A percentile compares a stretch with the other conserved stretches of the same genome.
phyloP scores from a whole-genome alignment of 2,888 invertebrate species.

The Buathra laborator region DNA sequence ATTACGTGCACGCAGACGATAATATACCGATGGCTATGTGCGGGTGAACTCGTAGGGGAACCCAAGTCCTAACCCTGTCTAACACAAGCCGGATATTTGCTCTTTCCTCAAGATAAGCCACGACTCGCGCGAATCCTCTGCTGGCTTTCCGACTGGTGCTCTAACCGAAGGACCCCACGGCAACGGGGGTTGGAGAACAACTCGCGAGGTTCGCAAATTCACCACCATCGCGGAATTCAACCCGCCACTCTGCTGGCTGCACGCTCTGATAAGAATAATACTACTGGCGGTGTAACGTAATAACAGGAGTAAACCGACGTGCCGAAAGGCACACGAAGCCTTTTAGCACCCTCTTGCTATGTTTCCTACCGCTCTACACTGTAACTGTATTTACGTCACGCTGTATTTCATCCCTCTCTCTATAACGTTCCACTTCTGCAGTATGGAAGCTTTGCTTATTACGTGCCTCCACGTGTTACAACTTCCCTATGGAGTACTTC shows the following conservation, averaged over 20 bases:
- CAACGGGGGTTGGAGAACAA: conserved; percentile 52
- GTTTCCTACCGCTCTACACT: conserved; percentile 5
- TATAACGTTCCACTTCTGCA: conserved; percentile 3
- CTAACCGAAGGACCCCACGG: conserved; percentile 4
- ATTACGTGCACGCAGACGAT: background rate
- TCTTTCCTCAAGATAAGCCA: conserved; percentile 63
- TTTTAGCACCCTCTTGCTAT: conserved; percentile 57
- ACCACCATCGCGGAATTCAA: conserved; percentile 48
- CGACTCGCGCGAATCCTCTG: conserved; percentile 34
- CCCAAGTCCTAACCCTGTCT: conserved; percentile 19
- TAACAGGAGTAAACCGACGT: conserved; percentile 71
- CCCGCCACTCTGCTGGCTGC: conserved; percentile 68
- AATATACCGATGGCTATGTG: background rate
- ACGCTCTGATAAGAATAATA: conserved; percentile 79
- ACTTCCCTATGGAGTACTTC: conserved; percentile 30
- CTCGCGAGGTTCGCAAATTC: conserved; percentile 48
- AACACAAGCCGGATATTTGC: conserved; percentile 60
- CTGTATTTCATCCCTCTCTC: conserved; percentile 15
- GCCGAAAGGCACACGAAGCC: conserved; percentile 74
- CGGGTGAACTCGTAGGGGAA: conserved; percentile 14
- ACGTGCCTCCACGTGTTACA: conserved; percentile 35
- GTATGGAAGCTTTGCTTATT: conserved; percentile 34
- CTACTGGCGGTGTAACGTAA: conserved; percentile 75
- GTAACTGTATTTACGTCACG: background rate
- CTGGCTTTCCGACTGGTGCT: conserved; percentile 35